These are phyloP conservation scores for Apis cerana DNA, from an alignment of 1,140 invertebrate genomes.

Conservation along the genomic window DNA sequence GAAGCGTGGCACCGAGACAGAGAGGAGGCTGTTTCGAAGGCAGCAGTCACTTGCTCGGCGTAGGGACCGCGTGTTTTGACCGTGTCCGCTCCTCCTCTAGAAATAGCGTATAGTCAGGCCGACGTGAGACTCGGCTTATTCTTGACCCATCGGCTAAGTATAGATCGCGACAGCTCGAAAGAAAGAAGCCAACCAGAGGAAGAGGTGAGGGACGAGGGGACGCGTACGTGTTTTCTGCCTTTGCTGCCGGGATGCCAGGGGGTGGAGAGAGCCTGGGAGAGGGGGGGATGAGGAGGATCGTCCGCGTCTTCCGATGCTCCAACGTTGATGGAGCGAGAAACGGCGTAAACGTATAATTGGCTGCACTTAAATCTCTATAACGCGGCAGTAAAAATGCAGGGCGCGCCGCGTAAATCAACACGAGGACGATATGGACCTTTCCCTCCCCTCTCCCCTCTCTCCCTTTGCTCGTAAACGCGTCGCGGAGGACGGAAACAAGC, in stretches of 20 bases:
- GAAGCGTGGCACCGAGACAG: no score
- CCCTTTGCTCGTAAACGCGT: slow-evolving; percentile 56
- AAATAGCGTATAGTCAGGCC: slow-evolving; percentile 73
- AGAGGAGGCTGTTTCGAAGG: not conserved
- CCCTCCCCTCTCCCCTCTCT: not conserved
- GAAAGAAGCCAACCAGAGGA: slow-evolving; percentile 45
- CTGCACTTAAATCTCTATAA: slow-evolving; percentile 79
- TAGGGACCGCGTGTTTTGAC: slow-evolving; percentile 34
- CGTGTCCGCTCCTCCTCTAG: slow-evolving; percentile 49
- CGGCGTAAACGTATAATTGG: slow-evolving; percentile 79
- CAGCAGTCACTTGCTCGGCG: slow-evolving; percentile 1
- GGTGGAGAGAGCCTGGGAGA: no score
- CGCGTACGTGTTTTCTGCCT: slow-evolving; percentile 13
- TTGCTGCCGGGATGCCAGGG: slow-evolving; percentile 6
- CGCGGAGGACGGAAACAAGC: slow-evolving; percentile 44
- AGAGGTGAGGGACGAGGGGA: not conserved
- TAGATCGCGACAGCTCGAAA: slow-evolving; percentile 52
- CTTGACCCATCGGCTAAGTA: slow-evolving; percentile 67
- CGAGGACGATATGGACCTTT: slow-evolving; percentile 73
- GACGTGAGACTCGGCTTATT: slow-evolving; percentile 66
- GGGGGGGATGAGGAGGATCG: not conserved
- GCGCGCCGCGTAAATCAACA: slow-evolving; percentile 77
- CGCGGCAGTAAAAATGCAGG: slow-evolving; percentile 77
- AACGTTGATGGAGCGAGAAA: slow-evolving; percentile 16
- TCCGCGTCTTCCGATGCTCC: not conserved